phyloP scores from a whole-genome alignment of 1,140 invertebrate species.

The Halictus rubicundus region DNA sequence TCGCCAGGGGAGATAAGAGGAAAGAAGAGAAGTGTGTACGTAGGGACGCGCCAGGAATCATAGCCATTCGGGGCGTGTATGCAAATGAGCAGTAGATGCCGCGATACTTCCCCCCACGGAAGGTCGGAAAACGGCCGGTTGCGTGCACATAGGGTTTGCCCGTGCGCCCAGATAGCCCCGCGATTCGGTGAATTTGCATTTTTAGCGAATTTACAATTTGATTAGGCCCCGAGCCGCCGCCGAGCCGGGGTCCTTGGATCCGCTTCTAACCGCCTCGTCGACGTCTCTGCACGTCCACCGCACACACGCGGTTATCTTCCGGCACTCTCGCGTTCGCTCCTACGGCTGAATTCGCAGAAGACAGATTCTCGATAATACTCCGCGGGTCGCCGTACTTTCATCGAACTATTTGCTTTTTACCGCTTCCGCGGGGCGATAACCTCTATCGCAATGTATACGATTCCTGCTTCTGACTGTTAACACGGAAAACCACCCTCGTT shows the following conservation, averaged over 20 bases:
- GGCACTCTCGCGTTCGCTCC: slow-evolving; percentile 27
- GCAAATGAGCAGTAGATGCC: slow-evolving; percentile 61
- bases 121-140: slow-evolving; percentile 51
- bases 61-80: slow-evolving; percentile 61
- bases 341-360: slow-evolving; percentile 46
- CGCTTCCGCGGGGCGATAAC: not conserved
- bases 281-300: not conserved
- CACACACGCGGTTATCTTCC: slow-evolving; percentile 43
- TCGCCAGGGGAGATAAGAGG: slow-evolving; percentile 31
- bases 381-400: not conserved
- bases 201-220: slow-evolving; percentile 72
- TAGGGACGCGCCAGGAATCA: slow-evolving; percentile 38
- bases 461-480: not conserved
- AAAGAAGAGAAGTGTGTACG: slow-evolving; percentile 13
- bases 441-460: not conserved
- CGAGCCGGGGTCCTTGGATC: not conserved
- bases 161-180: slow-evolving; percentile 48
- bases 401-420: not conserved
- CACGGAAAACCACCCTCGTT: too few species aligned
- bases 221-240: slow-evolving; percentile 48
- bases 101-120: slow-evolving; percentile 35
- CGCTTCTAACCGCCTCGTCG: not conserved
- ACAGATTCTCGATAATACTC: slow-evolving; percentile 55
- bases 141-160: slow-evolving; percentile 44
- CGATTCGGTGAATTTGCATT: slow-evolving; percentile 67